Base-by-base conservation (phyloP, 1,140 invertebrate species). In the Limonius californicus region DNA sequence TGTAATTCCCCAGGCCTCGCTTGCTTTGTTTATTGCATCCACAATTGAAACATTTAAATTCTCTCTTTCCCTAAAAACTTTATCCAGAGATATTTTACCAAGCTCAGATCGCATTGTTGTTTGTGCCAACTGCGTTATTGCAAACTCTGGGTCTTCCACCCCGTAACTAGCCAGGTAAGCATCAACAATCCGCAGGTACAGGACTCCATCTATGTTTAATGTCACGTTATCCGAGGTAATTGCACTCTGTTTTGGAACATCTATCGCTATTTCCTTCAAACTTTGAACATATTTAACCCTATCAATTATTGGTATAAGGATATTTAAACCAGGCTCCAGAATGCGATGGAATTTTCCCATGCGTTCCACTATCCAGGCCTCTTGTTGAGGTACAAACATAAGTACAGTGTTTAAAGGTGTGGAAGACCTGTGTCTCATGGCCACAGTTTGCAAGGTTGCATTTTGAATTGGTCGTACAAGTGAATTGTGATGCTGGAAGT, bases 81-180 rank as follows among this genome's bases (percentile, higher is more conserved):
- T 95, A 75, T 99, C 97, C 64, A 99, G 77, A n/a, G 89, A 87
- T 75, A 99, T 99, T 84, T 98, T 98, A 64, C 97, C 97, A 21
- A 99, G 80, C 78, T 99, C 97, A 3, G 97, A 98, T 76, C 92
- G 88, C 97, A 99, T 99, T 9, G 97, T 99, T 0, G 97, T 99
- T 82, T 99, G 97, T 0, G 97, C 97, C 39, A 99, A 80, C 78
- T 99, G 97, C 39, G 95, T 98, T 57, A 99, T 95, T 2, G 97
- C 97, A 87, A 98, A 99, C 80, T 99, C 97, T 14, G 97, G 94
- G 83, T 99, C 97, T 82, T 99, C 96, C 19, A 99, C 97, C 23
- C 97, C 97, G 81, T 99, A 99, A 63, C 95, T 97, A 54, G 96
- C 91, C 69, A 87, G 74, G 76, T 98, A 99, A 14, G 98, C 89